phyloP scores from a whole-genome alignment of 64 coral and sea anemone genomes.

The Montipora efflorescens region DNA sequence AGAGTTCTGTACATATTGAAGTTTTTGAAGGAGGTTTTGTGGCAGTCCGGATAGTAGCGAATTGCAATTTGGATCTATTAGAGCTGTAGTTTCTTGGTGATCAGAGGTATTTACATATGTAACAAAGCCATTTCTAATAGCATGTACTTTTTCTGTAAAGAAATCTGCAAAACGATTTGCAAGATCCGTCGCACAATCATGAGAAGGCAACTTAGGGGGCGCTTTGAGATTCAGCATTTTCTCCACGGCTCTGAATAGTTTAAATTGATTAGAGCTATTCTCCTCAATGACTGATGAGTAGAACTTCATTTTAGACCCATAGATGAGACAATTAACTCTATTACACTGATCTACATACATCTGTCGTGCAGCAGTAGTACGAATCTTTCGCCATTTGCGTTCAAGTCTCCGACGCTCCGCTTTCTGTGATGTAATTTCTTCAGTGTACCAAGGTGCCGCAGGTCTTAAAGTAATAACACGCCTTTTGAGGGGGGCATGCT shows the following conservation, averaged over 20 bases:
- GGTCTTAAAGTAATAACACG: no score
- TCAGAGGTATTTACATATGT: constrained; percentile 4
- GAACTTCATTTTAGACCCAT: not conserved
- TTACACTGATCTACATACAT: not conserved
- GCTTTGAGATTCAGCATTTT: not conserved
- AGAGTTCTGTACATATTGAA: no score
- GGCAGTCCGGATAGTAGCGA: not conserved
- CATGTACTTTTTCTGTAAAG: not conserved
- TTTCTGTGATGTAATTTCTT: no score
- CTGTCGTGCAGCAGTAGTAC: not conserved
- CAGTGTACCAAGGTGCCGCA: no score
- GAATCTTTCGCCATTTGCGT: no score
- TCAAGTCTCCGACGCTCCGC: no score
- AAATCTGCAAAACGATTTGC: not conserved
- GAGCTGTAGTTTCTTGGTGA: not conserved
- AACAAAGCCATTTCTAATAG: not conserved
- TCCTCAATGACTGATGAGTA: not conserved
- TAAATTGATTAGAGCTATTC: not conserved
- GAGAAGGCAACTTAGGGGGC: not conserved
- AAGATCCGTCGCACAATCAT: not conserved
- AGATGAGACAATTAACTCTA: not conserved
- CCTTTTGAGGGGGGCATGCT: no score
- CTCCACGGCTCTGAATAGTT: not conserved
- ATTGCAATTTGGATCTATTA: not conserved
- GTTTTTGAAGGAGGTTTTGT: no score